Conservation (phyloP, 2,113 vertebrate species). For the Leucosticte australis region DNA sequence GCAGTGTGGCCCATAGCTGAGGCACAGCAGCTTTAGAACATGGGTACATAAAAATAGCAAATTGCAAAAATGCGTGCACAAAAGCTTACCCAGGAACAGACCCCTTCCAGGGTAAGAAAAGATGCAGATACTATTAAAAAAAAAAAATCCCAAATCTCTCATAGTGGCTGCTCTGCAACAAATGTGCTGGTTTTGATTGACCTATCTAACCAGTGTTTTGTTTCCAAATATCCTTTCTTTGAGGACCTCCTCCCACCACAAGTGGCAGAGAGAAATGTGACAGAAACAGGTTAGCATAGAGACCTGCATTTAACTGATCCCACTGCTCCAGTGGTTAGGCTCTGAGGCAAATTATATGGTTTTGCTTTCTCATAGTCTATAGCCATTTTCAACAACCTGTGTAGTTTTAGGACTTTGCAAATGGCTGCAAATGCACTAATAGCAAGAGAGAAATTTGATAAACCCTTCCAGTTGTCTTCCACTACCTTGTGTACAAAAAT, state of each 20-base stretch:
- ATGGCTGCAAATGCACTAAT: background rate
- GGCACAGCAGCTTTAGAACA: too few relatives aligned
- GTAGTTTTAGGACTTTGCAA: background rate
- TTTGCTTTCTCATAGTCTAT: background rate
- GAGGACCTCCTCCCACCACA: background rate
- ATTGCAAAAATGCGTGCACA: background rate
- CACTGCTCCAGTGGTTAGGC: background rate
- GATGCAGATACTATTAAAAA: background rate
- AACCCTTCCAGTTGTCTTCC: background rate
- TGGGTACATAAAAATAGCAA: background rate
- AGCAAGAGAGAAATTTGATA: accelerated
- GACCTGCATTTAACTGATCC: background rate
- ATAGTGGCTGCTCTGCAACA: background rate
- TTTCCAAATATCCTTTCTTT: background rate
- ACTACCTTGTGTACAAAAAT: background rate
- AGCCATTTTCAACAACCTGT: background rate
- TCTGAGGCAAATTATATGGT: background rate
- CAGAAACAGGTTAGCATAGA: background rate
- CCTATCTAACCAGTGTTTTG: background rate
- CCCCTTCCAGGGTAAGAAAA: background rate
- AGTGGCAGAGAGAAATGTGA: background rate
- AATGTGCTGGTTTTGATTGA: background rate
- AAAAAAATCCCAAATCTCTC: background rate
- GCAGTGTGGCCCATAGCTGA: too few relatives aligned
- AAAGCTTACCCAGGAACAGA: background rate